Evolutionary conservation across 2,888 invertebrate genomes (phyloP), one percentile per base, ranked within the genome.

Genomic region (Drosophila macrospina): DNA sequence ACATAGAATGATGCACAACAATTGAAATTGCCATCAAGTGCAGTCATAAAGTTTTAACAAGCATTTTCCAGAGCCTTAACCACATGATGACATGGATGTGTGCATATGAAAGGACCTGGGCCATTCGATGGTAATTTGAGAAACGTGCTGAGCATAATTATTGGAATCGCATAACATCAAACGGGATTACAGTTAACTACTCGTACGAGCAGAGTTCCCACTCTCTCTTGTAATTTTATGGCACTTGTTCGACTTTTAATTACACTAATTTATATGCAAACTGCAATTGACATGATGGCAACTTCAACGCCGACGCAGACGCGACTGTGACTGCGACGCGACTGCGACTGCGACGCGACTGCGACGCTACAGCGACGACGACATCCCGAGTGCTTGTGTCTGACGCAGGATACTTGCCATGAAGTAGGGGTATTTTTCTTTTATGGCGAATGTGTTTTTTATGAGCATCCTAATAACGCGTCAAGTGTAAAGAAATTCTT

Each of bases 181-280:
- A 61, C 42, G 47, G 37, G 32, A 42, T 26, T 26, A 15, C 11
- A 28, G 15, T 37, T 37, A 51, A 37, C 15, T 66, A 69, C 20
- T 20, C 20, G 20, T 56, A 70, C 60, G 66, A 64, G 52, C 52
- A 47, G 60, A 52, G 50, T 64, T 52, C 50, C 32, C 6, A n/a
- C 39, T 47, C 47, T 8, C 44, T 24, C 45, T 28, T 61, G 70
- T 52, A 65, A 80, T 64, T 71, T 74, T 41, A 64, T 65, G 48
- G 55, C 69, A 65, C 79, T 86, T 83, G 76, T 65, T 62, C 44
- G 50, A 51, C 72, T 59, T 67, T 86, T 83, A 83, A 81, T 85
- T 72, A 74, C 67, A 60, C 64, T 74, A 78, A 85, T 80, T 85
- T 82, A 69, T 70, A 82, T 78, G 69, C 65, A 72, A 79, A 66